Base-by-base conservation (phyloP, 1,140 invertebrate genomes). In the Steinernema khuongi region DNA sequence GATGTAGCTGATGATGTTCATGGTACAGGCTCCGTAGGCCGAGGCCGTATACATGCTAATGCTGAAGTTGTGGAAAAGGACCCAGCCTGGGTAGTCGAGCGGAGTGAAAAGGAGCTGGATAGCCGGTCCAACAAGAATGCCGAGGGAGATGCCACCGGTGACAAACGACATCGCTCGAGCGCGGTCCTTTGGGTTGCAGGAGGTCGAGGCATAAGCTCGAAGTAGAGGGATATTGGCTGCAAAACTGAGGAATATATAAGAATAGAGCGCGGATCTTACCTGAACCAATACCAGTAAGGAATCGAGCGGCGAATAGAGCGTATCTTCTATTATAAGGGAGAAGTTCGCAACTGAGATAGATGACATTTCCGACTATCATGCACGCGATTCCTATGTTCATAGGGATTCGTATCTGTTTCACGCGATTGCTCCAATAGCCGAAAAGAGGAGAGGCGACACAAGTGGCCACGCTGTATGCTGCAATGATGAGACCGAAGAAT, bases 41-140 rank as follows among this genome's bases (percentile, higher is more conserved):
- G 87, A 86, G 4, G 85, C 81, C 1, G 86, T 87, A 77, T 87
- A 87, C 74, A 87, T 80, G 78, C 87, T 85, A 29, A 87, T 60
- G 41, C 68, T 88, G 87, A 29, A 87, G 80, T 26, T 80, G 85
- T 83, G 74, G 67, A 78, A 77, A 33, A 43, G 22, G 70, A 70
- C 4, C 26, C 29, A 73, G 31, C 30, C 70, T 14, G 50, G 50
- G 19, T 60, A 60, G 50, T 14, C 14, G 22, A 60, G 7, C 11
- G 50, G 50, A 7, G 28, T 17, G 18, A 33, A 67, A 41, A 44
- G 32, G 18, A 33, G 7, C 28, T 0, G 33, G 72, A 28, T 30
- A 33, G 32, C 18, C 0, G 85, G 83, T 70, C 87, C 87, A 60
- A 87, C 74, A 19, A 86, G 86, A 67, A 85, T 86, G 0, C 87